Percentiles rank a stretch among this genome's conserved stretches.
These are phyloP conservation scores for Platichthys flesus DNA, from an alignment of 2,113 vertebrate genomes.

Conservation along the genomic window DNA sequence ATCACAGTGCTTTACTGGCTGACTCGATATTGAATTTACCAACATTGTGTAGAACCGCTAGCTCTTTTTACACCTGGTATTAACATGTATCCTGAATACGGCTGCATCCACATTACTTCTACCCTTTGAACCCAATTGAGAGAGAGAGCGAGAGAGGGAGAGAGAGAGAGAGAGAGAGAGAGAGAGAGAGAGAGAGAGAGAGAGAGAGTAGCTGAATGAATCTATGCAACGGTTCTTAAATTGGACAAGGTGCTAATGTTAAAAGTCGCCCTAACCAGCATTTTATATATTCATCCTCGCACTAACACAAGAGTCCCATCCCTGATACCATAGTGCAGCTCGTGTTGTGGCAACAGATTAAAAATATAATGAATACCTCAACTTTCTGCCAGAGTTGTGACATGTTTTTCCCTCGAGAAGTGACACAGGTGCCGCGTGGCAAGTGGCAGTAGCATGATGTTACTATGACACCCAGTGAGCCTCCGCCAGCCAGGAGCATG, in stretches of 20 bases:
- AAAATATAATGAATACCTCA: neutral
- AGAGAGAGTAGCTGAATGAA: too few species aligned
- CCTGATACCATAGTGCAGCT: neutral
- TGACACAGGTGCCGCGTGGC: neutral
- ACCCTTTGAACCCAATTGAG: too few species aligned
- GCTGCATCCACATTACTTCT: too few species aligned
- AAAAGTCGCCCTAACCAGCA: neutral
- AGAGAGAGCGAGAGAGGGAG: too few species aligned
- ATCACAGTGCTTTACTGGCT: too few species aligned
- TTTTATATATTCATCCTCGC: neutral
- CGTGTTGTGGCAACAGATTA: neutral
- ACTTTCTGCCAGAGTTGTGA: neutral
- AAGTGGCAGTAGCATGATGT: neutral
- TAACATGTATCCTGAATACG: too few species aligned
- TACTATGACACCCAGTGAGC: neutral
- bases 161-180: too few species aligned
- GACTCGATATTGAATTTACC: neutral
- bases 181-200: too few species aligned
- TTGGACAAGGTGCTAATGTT: neutral
- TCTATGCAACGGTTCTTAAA: too few species aligned
- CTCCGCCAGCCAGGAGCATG: neutral
- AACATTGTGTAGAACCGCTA: neutral
- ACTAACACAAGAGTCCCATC: neutral
- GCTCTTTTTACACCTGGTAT: too few species aligned
- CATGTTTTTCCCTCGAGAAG: neutral